Percentiles rank a stretch among this genome's conserved stretches.
Conservation (phyloP, 1,140 invertebrate species). For the Bemisia tabaci region DNA sequence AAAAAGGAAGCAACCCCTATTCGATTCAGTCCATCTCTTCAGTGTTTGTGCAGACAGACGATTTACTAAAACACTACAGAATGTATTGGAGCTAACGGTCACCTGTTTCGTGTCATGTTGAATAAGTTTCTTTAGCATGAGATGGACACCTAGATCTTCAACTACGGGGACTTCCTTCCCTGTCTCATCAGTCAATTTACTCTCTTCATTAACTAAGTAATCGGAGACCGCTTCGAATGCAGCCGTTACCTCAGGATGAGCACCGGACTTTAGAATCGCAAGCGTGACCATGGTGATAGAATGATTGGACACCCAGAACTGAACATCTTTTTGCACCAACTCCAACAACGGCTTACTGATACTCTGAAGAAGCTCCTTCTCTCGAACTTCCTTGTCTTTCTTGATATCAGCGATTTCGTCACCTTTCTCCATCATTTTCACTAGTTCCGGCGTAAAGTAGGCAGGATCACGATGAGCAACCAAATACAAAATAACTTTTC, state of each 20-base stretch:
- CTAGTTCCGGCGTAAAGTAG: slow-evolving; percentile 58
- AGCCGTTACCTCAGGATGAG: slow-evolving; percentile 24
- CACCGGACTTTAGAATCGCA: slow-evolving; percentile 49
- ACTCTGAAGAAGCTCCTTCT: slow-evolving; percentile 54
- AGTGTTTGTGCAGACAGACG: neutral
- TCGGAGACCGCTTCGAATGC: slow-evolving; percentile 34
- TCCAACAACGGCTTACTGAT: slow-evolving; percentile 47
- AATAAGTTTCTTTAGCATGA: slow-evolving; percentile 65
- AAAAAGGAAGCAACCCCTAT: neutral
- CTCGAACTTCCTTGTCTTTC: slow-evolving; percentile 55
- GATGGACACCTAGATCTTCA: slow-evolving; percentile 67
- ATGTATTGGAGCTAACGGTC: neutral
- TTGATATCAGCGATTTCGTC: slow-evolving; percentile 43
- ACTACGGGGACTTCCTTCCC: slow-evolving; percentile 32
- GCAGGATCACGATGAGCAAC: slow-evolving; percentile 58
- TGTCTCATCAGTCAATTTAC: slow-evolving; percentile 28
- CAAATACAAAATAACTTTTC: slow-evolving; percentile 64
- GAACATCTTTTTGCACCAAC: slow-evolving; percentile 42
- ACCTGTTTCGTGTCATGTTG: slow-evolving; percentile 36
- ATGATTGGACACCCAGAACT: slow-evolving; percentile 52
- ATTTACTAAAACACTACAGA: neutral
- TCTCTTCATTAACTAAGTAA: slow-evolving; percentile 32
- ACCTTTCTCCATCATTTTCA: slow-evolving; percentile 55
- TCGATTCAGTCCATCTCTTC: neutral
- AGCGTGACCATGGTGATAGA: slow-evolving; percentile 52